A percentile compares a stretch with the other conserved stretches of the same genome.
Evolutionary conservation across 2,797 vertebrate genomes (phyloP).

Genomic region (Rhabdomys pumilio): DNA sequence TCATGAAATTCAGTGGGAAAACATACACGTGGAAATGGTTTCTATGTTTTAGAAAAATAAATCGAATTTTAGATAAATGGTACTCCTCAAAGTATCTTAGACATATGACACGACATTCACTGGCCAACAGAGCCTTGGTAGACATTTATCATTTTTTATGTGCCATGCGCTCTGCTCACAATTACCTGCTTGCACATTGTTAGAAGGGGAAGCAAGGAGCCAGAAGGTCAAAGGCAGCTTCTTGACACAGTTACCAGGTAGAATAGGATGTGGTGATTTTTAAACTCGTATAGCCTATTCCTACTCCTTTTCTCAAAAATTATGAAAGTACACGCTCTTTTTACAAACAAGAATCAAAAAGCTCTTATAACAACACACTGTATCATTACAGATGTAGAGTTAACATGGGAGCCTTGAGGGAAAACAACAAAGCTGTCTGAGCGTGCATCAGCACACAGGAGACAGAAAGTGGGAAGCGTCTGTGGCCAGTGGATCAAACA

Average conservation of each 20-base stretch:
- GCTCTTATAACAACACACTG: slow-evolving; percentile 32
- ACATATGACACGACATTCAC: slow-evolving; percentile 72
- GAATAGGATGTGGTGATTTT: not conserved
- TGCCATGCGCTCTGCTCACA: slow-evolving; percentile 60
- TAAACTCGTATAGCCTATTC: not conserved
- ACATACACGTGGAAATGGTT: slow-evolving; percentile 76
- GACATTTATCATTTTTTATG: slow-evolving; percentile 58
- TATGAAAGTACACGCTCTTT: not conserved
- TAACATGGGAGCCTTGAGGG: slow-evolving; percentile 7
- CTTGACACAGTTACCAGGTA: not conserved
- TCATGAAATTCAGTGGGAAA: slow-evolving; percentile 84
- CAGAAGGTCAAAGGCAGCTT: not conserved
- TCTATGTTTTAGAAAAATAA: slow-evolving; percentile 83
- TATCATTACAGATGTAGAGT: not conserved
- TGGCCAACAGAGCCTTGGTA: slow-evolving; percentile 56
- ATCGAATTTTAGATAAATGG: slow-evolving; percentile 78
- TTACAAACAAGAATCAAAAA: slow-evolving; percentile 65
- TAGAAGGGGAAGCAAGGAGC: not conserved
- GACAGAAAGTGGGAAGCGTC: not conserved
- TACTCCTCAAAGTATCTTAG: slow-evolving; percentile 74
- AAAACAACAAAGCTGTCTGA: not conserved
- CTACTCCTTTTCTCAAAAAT: slow-evolving; percentile 49
- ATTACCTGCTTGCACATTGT: not conserved
- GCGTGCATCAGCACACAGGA: not conserved
- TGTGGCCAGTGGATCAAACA: not conserved